Base-by-base conservation (phyloP, 2,113 vertebrate species). In the Muntiacus reevesi region DNA sequence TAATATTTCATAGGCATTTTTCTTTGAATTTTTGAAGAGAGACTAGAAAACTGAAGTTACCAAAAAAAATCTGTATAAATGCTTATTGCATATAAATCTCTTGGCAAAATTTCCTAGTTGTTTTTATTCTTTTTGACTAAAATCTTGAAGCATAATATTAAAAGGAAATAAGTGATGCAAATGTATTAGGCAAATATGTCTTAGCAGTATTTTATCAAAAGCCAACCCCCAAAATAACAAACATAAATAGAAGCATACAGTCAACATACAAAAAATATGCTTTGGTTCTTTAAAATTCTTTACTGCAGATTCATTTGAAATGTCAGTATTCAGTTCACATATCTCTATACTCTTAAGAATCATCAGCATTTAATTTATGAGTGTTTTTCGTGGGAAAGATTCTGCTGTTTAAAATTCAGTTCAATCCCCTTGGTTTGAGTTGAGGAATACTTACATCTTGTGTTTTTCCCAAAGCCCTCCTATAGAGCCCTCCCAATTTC, bases 341-440 rank as follows among this genome's bases (percentile, higher is more conserved):
- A 91, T 71, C 78, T 89, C 91, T 92, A 54, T 93, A 74, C 88
- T 86, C 96, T 97, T 94, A 97, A 97, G 89, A 95, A 93, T 98
- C 92, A 96, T 97, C 97, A 97, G 93, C 96, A 84, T 89, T 97
- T 98, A 96, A 98, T 97, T 97, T 97, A 96, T 91, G 92, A 97
- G 96, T 98, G 95, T 94, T 97, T 97, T 98, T 97, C 83, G 87
- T 97, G 88, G 85, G 88, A 54, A 94, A 93, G 76, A 96, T 67
- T 96, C 88, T 88, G 89, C 97, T 98, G 40, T 86, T 98, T 98
- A 93, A 97, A 91, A 97, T 97, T 98, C 94, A 94, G 30, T 74
- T 79, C 52, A 43, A 27, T 90, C 76, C 64, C 78, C 82, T 91
- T 78, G 87, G 83, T 95, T 94, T 94, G 64, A 89, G 55, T 89